Percentiles rank a stretch among this genome's conserved stretches.
Conservation (phyloP, 2,888 invertebrate genomes). For the Hirtodrosophila confusa region DNA sequence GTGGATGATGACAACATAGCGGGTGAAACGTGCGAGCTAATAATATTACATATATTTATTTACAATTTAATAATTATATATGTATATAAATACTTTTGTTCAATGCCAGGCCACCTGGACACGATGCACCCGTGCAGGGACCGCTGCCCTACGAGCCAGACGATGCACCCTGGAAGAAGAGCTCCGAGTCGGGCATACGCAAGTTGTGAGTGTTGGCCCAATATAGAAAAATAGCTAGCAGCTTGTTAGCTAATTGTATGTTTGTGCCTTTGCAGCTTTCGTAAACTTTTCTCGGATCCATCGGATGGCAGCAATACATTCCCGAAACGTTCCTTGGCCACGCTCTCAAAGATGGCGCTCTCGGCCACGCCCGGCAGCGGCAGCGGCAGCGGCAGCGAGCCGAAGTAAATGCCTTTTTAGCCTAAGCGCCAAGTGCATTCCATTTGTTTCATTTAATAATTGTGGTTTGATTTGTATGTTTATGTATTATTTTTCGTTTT, state of each 20-base stretch:
- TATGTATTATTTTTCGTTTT: slow-evolving; percentile 33
- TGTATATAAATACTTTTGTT: too few species aligned
- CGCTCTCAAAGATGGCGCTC: slow-evolving; percentile 90
- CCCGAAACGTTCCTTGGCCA: slow-evolving; percentile 92
- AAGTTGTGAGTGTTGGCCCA: slow-evolving; percentile 90
- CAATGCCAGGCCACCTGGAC: slow-evolving; percentile 85
- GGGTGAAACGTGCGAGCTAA: slow-evolving; percentile 71
- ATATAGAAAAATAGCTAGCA: too few species aligned
- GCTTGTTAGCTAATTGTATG: not conserved
- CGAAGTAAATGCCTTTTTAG: slow-evolving; percentile 68
- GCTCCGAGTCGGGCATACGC: slow-evolving; percentile 92
- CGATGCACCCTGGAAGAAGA: slow-evolving; percentile 97
- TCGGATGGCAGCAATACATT: slow-evolving; percentile 86
- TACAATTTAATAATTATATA: not conserved
- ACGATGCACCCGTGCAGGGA: slow-evolving; percentile 97
- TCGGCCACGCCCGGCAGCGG: slow-evolving; percentile 82
- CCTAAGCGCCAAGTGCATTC: slow-evolving; percentile 58
- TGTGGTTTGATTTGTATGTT: slow-evolving; percentile 37
- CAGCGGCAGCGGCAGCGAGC: slow-evolving; percentile 56
- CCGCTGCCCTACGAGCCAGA: slow-evolving; percentile 98
- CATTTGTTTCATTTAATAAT: slow-evolving; percentile 6
- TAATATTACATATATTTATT: too few species aligned
- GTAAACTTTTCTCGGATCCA: slow-evolving; percentile 92
- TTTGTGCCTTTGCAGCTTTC: slow-evolving; percentile 88
- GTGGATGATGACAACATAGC: slow-evolving; percentile 45